Base-by-base conservation (phyloP, 2,888 invertebrate genomes). In the Gymnocheta viridis region DNA sequence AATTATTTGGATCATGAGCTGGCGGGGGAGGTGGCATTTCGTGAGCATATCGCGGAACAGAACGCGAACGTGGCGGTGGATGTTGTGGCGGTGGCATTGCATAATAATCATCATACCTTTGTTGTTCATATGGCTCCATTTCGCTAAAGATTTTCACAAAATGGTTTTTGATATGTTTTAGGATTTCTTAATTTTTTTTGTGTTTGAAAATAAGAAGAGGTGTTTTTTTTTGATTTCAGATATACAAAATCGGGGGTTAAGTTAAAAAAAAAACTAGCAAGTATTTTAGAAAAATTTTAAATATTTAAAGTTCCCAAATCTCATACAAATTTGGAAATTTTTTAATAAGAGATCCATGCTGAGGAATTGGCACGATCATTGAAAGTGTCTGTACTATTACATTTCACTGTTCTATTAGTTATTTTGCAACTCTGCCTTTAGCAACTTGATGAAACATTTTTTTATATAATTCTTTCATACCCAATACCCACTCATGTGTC, bases 61-160 rank as follows among this genome's bases (percentile, higher is more conserved):
- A 89, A 32, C 89, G 88, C 6, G 89, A 88, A 12, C 90, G 76
- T 49, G 86, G 79, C 17, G 82, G 82, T 22, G 86, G 87, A 62
- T 89, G 87, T 41, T 87, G 86, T 70, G 89, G 89, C 27, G 89
- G 91, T 19, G 90, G 88, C 87, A 89, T 90, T 76, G 89, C 87
- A 86, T 91, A 91, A 87, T 88, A 90, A 80, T 90, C 89, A 84
- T 89, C 89, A 86, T 91, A 91, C 76, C 89, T 85, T 91, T 90
- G 87, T 49, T 80, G 86, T 54, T 85, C 85, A 29, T 90, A 91
- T 87, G 91, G 89, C 92, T 91, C 91, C 92, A 92, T 90, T 88
- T 91, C 91, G 89, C 92, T 92, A 89, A 85, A 89, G 85, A 87
- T 85, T 85, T 87, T 76, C 51, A 64, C 32, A 64, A 72, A 54